Conservation (phyloP, 2,888 invertebrate genomes). For the Xestia rhomboidea region DNA sequence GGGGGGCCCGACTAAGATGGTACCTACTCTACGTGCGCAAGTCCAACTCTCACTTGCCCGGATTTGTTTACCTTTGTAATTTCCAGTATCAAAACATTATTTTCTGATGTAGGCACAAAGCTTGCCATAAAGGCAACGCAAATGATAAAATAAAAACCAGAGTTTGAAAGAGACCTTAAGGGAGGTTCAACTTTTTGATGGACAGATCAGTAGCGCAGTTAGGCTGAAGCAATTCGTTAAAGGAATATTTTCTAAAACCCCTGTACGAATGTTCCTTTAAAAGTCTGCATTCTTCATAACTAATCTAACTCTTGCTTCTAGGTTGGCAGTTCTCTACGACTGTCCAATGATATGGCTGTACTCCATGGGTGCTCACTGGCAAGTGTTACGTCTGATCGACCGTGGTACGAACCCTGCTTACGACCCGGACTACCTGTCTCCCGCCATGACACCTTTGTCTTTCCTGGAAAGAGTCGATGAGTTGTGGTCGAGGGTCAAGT, state of each 20-base stretch:
- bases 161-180: not conserved
- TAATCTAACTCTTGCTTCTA: conserved; percentile 47
- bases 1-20: no score
- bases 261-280: not conserved
- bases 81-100: not conserved
- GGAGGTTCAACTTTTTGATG: not conserved
- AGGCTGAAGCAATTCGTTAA: not conserved
- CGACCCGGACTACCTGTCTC: conserved; percentile 65
- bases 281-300: not conserved
- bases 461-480: conserved; percentile 68
- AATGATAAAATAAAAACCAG: not conserved
- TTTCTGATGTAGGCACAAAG: not conserved
- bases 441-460: conserved; percentile 66
- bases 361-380: conserved; percentile 75
- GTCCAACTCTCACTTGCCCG: no score
- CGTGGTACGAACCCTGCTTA: conserved; percentile 75
- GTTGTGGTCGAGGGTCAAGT: conserved; percentile 66
- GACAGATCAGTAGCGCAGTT: not conserved
- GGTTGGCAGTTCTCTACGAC: conserved; percentile 72
- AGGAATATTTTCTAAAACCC: not conserved
- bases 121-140: not conserved
- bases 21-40: no score
- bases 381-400: conserved; percentile 71
- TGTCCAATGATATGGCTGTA: conserved; percentile 76
- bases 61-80: not conserved